Base-by-base conservation (phyloP, 2,888 invertebrate genomes). In the Podotricha telesiphe region DNA sequence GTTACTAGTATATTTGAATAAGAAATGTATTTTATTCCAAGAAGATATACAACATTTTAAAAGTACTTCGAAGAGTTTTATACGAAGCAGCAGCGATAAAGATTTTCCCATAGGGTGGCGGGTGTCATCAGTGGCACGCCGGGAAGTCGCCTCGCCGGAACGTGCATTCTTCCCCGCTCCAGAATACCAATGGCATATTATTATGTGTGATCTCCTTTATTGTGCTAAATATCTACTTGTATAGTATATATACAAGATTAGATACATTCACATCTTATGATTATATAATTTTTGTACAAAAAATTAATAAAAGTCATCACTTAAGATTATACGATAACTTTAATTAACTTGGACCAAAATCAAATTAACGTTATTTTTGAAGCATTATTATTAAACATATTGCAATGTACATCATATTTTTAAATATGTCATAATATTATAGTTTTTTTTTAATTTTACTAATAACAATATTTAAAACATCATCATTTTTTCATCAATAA, bases 141-240 rank as follows among this genome's bases (percentile, higher is more conserved):
- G 77, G 76, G 84, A 74, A 85, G 88, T 83, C 89, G 88, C 80
- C 84, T 79, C 82, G 77, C 71, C 75, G 90, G 90, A 85, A 88
- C 87, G 88, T 84, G 84, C 87, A 91, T 92, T 91, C 91, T 85
- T 86, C 80, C 85, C 80, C 85, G 82, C 85, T 80, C 81, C 86
- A 79, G 89, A 87, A 92, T 92, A 87, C 92, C 92, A 85, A 87
- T 85, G 87, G 82, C 86, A 84, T 89, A 89, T 91, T 91, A 91
- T 91, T 89, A 89, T 92, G 91, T 90, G 89, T 88, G 88, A 91
- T 88, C 86, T 86, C 81, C 81, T 76, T 81, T 82, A 87, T 87
- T 88, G 87, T 83, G 86, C 83, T 79, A 84, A 86, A 86, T 85
- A 87, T 68, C 48, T 80, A 83, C 78, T 76, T 76, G 80, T 78